phyloP scores from a whole-genome alignment of 2,888 invertebrate species.

The Psococerastis gibbosa region DNA sequence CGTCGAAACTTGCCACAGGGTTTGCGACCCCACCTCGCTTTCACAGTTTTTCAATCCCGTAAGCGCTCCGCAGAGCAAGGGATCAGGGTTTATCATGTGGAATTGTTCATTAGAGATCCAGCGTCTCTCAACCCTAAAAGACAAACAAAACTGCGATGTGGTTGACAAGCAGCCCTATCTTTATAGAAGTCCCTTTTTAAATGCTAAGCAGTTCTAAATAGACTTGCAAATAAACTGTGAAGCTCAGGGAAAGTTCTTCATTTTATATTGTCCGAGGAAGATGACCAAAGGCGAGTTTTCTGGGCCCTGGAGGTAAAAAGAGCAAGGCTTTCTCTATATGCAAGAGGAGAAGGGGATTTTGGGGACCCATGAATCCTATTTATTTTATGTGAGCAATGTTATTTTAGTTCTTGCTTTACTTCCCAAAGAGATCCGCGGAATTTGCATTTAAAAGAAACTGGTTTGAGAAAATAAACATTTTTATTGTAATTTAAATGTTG shows the following conservation, averaged over 20 bases:
- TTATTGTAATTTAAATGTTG: background rate
- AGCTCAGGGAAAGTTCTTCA: too few relatives aligned
- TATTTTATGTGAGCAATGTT: conserved; percentile 10
- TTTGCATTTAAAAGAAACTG: conserved; percentile 8
- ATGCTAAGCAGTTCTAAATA: too few relatives aligned
- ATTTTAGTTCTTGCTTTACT: conserved; percentile 11
- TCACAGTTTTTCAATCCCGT: background rate
- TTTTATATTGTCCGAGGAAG: too few relatives aligned
- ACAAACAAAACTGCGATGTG: too few relatives aligned
- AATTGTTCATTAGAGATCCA: conserved; percentile 9
- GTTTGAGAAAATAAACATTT: conserved; percentile 9
- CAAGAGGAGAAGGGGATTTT: conserved; percentile 7
- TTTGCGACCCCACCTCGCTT: too few relatives aligned
- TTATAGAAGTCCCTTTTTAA: too few relatives aligned
- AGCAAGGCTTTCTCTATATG: conserved; percentile 5
- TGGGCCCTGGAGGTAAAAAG: conserved; percentile 3
- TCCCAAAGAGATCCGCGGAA: background rate
- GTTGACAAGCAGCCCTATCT: background rate
- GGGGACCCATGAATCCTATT: conserved; percentile 9
- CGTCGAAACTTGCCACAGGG: too few relatives aligned
- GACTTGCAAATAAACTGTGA: too few relatives aligned
- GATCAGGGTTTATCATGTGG: conserved; percentile 9
- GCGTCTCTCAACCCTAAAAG: background rate
- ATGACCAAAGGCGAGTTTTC: background rate
- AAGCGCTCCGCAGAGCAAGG: background rate